Base-by-base conservation (phyloP, 1,140 invertebrate genomes). In the Ceratina australensis region DNA sequence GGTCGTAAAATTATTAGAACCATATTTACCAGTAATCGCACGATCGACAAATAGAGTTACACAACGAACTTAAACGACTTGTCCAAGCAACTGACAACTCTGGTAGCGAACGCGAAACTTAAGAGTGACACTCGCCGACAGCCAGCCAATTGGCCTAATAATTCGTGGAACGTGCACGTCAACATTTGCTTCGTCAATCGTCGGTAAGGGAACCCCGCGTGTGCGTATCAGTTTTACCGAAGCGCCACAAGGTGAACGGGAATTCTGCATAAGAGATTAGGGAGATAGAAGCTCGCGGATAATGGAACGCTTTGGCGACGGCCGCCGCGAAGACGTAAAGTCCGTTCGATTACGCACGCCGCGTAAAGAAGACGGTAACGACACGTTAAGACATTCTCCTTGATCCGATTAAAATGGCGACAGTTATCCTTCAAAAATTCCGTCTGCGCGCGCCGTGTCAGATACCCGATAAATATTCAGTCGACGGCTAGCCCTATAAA, bases 391-490 rank as follows among this genome's bases (percentile, higher is more conserved):
- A 75, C 50, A 72, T 79, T 71, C 79, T 79, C 56, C 66, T 75
- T 65, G 71, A 82, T 60, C 65, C 64, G 67, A 83, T 83, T 83
- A 83, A 73, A 73, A 60, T 59, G 28, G 28, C 5, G 76, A 47
- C 80, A 64, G 68, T 50, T 49, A 28, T 50, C 72, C 60, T 74
- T 47, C 18, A 49, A 28, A 69, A 69, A 33, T 72, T 57, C 49
- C 47, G 33, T 24, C 28, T 18, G 28, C 28, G 28, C 28, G 28
- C 20, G 18, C 24, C n/a, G 24, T 56, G 28, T 33, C 33, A 28
- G 20, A 22, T 28, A n/a, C 26, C 20, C 28, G n/a, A 79, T 83
- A 72, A 79, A 83, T 82, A 83, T 82, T 83, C 71, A 79, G 79
- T 18, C 26, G 16, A 42, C 28, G 73, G 24, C 49, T 28, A 63